Evolutionary conservation across 2,113 vertebrate species (phyloP), one percentile per base, ranked within the genome.

Genomic region (Chamaetylas fuelleborni): DNA sequence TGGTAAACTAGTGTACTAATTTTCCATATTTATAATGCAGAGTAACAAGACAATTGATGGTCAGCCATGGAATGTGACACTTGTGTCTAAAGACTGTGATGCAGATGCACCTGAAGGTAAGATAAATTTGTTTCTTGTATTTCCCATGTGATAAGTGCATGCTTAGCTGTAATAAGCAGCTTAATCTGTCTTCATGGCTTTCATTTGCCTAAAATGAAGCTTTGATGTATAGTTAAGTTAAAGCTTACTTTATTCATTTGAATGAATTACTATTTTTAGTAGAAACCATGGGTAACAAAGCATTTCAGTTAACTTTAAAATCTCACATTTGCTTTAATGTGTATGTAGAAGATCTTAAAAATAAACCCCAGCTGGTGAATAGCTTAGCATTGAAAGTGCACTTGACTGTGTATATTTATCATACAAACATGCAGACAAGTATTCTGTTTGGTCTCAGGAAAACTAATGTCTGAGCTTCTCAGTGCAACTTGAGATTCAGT

Each of bases 41-140:
- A 97, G 66, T 91, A 98, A 98, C 94, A 69, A 92, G 71, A 98
- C 98, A 74, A n/a, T 56, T 69, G 91, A 93, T 92, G 96, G 91
- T 25, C 95, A 74, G 33, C 86, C 82, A 79, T 95, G 85, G 96
- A 99, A 97, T 84, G 95, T 89, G 95, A 98, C 92, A 33, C 86
- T 94, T 85, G 96, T 98, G 64, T 97, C 98, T 43, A 99, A 97
- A 96, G 98, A 97, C 86, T 99, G 99, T 97, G 99, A 99, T 95
- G 99, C 99, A n/a, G 98, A 99, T 78, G 99, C 99, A 50, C 99
- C 99, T 80, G 98, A 98, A 98, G 99, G 99, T 99, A 98, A 98
- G 98, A 64, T 18, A 38, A 28, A 19, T 84, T 47, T 22, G 12
- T 33, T 74, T 57, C 4, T 70, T 65, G 0, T 36, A 7, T 79